Percentiles rank a stretch among this genome's conserved stretches.
Conservation (phyloP, 1,140 invertebrate species). For the Mactra quadrangularis region DNA sequence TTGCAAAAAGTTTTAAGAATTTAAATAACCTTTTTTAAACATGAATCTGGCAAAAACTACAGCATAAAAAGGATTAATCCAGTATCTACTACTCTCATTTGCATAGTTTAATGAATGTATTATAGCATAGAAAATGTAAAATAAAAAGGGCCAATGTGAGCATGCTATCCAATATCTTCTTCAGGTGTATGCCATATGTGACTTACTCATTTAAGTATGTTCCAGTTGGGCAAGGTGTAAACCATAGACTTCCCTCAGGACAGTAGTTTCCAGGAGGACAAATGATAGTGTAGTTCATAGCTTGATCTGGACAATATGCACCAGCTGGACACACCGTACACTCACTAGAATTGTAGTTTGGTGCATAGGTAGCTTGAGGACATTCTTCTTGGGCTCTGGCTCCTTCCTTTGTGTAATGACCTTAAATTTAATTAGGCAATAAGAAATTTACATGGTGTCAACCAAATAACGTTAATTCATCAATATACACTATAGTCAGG, state of each 20-base stretch:
- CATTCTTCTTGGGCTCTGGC: constrained; percentile 76
- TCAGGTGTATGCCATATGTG: no score
- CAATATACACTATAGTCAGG: no score
- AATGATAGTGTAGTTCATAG: constrained; percentile 75
- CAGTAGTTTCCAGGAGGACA: constrained; percentile 81
- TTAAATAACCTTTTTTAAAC: no score
- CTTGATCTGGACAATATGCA: constrained; percentile 79
- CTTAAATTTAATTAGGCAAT: constrained; percentile 62
- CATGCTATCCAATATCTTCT: no score
- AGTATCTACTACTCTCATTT: no score
- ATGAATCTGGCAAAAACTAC: no score
- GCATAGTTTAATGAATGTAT: no score
- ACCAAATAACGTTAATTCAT: background rate
- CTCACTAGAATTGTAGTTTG: constrained; percentile 66
- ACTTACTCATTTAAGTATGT: constrained; percentile 78
- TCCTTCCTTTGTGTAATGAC: constrained; percentile 77
- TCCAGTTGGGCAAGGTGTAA: constrained; percentile 77
- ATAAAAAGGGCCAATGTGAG: no score
- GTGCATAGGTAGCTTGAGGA: constrained; percentile 76
- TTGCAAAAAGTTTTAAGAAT: no score
- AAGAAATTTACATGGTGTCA: constrained; percentile 21
- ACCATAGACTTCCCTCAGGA: constrained; percentile 75
- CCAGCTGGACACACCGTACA: constrained; percentile 78
- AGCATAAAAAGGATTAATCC: no score
- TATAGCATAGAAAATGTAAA: no score